Evolutionary conservation across 2,888 invertebrate species (phyloP).

Genomic region (Cactoblastis cactorum): DNA sequence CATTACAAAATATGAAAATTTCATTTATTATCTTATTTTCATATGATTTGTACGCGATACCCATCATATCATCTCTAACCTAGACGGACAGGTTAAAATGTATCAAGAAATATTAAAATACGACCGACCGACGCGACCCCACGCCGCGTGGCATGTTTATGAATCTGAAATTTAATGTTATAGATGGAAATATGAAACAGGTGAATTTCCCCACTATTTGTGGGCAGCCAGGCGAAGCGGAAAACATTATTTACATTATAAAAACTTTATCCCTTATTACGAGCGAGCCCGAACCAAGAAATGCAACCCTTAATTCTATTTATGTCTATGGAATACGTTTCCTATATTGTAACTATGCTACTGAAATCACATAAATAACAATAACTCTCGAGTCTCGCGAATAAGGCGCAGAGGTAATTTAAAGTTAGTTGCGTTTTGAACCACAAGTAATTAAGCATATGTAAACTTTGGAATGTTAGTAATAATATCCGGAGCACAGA

Average conservation of each 20-base stretch:
- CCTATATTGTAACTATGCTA: neutral
- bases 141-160: neutral
- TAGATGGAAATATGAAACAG: neutral
- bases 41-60: neutral
- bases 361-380: neutral
- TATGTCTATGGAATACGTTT: no score
- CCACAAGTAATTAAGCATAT: neutral
- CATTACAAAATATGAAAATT: no score
- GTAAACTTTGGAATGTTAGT: neutral
- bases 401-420: neutral
- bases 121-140: neutral
- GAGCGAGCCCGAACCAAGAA: no score
- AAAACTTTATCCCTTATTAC: neutral
- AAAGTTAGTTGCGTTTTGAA: constrained; percentile 1
- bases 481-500: neutral
- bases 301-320: no score
- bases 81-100: constrained; percentile 3
- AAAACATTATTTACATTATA: no score
- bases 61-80: neutral
- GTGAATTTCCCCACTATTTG: neutral
- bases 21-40: no score
- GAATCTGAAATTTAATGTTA: neutral
- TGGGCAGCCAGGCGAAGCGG: no score
- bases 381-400: neutral
- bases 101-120: constrained; percentile 4